Evolutionary conservation across 2,113 vertebrate species (phyloP), one percentile per base, ranked within the genome.

Genomic region (Dipodomys spectabilis): DNA sequence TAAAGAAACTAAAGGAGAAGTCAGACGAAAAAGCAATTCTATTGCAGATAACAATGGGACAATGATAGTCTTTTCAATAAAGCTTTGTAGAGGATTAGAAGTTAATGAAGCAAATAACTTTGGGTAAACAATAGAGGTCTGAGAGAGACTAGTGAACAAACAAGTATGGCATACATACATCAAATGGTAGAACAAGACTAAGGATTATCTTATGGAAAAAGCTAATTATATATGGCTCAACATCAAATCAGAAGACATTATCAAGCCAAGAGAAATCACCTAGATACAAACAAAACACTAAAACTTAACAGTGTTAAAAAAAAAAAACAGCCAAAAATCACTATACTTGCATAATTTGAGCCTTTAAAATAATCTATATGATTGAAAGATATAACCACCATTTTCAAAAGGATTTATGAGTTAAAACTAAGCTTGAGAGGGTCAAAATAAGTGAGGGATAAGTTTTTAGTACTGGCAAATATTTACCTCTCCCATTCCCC

Each of bases 401-500:
- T 87, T 95, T 95, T 75, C 25, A 95, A 57, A 57, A 57, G 77
- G 53, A 95, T n/a, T 78, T 82, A 92, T 9, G 0, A 18, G 77
- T 39, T 35, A 91, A 94, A 81, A 72, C 2, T 20, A 75, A 91
- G 9, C 73, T 35, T 88, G 39, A 93, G n/a, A 75, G 44, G 30
- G 32, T 90, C 60, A 93, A 83, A 88, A 82, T 57, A 45, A 86
- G 35, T 86, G 27, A 94, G 65, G 2, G 49, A n/a, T 49, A 84
- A 82, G 39, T 79, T 94, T 67, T 93, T 88, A 96, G 60, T 53
- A 93, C 82, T 71, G 69, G 44, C 77, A 95, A 94, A 71, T 96
- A 98, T 98, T 98, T 98, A 99, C 99, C 98, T 99, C 99, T 98
- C 99, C 99, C 99, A 99, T 99, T 97, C 99, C 99, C 98, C 99